A percentile compares a stretch with the other conserved stretches of the same genome.
Conservation (phyloP, 2,888 invertebrate species). For the Griposia aprilina region DNA sequence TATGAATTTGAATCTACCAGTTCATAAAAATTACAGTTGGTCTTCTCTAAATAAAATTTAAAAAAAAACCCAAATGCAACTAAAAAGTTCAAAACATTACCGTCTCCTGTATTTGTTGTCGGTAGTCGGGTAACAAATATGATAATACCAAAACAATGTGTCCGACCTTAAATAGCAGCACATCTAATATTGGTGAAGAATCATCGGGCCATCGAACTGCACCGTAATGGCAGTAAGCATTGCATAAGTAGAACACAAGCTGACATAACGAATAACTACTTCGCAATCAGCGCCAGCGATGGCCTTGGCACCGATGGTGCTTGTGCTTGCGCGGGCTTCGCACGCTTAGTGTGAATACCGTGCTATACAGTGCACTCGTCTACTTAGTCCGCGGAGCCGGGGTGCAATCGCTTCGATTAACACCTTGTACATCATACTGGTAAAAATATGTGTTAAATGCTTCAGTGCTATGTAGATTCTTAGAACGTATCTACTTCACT, state of each 20-base stretch:
- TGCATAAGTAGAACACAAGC: constrained; percentile 89
- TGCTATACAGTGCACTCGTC: constrained; percentile 71
- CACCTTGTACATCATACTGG: constrained; percentile 64
- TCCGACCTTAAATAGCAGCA: neutral
- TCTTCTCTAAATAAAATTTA: neutral
- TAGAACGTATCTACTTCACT: neutral
- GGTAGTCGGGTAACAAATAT: neutral
- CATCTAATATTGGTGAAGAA: constrained; percentile 59
- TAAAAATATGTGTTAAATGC: constrained; percentile 58
- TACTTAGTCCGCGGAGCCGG: constrained; percentile 73
- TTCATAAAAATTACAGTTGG: neutral
- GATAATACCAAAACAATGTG: constrained; percentile 2
- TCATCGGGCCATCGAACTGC: constrained; percentile 85
- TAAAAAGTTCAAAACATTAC: neutral
- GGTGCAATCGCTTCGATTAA: constrained; percentile 71
- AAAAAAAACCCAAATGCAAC: neutral
- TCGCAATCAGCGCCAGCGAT: constrained; percentile 82
- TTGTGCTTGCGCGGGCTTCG: constrained; percentile 65
- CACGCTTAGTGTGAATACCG: constrained; percentile 67
- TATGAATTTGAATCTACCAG: neutral
- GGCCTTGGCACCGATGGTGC: constrained; percentile 86
- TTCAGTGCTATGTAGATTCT: constrained; percentile 34
- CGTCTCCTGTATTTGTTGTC: neutral
- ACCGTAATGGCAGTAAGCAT: constrained; percentile 82
- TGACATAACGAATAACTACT: constrained; percentile 88